These are phyloP conservation scores for Octodonta nipae DNA, from an alignment of 2,888 invertebrate species.

Conservation along the genomic window DNA sequence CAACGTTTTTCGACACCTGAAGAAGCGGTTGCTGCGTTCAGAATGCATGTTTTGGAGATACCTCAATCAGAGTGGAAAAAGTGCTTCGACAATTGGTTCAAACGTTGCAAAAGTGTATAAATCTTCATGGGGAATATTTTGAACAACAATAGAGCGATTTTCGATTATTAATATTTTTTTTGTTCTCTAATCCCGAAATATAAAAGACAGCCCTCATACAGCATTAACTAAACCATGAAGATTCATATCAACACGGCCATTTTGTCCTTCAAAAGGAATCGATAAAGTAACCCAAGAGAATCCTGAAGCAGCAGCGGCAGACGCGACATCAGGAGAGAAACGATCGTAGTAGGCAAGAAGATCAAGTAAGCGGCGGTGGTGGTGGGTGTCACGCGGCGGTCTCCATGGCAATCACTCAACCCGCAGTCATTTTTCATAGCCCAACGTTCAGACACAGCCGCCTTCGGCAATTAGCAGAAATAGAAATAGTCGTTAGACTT, in stretches of 20 bases:
- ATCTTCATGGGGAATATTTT: too few relatives aligned
- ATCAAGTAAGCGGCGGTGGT: slow-evolving; percentile 18
- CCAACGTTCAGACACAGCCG: slow-evolving; percentile 31
- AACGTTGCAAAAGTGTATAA: too few relatives aligned
- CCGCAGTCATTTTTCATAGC: slow-evolving; percentile 35
- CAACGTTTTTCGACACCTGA: too few relatives aligned
- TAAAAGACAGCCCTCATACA: too few relatives aligned
- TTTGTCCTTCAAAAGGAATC: slow-evolving; percentile 22
- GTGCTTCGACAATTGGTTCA: too few relatives aligned
- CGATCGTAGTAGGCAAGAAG: slow-evolving; percentile 14
- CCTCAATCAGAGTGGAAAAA: too few relatives aligned
- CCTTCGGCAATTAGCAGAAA: slow-evolving; percentile 37
- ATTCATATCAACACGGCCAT: slow-evolving; percentile 16
- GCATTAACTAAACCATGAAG: background rate
- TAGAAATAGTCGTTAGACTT: slow-evolving; percentile 30
- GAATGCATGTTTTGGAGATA: too few relatives aligned
- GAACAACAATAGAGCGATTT: too few relatives aligned
- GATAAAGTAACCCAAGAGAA: slow-evolving; percentile 18
- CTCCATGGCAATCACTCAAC: slow-evolving; percentile 35
- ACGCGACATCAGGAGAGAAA: slow-evolving; percentile 8
- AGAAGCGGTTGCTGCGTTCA: too few relatives aligned
- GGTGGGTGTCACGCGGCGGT: slow-evolving; percentile 32
- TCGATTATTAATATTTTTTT: background rate
- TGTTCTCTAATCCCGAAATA: background rate
- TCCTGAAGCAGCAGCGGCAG: too few relatives aligned